Conservation (phyloP, 2,888 invertebrate species). For the Agriotes lineatus region DNA sequence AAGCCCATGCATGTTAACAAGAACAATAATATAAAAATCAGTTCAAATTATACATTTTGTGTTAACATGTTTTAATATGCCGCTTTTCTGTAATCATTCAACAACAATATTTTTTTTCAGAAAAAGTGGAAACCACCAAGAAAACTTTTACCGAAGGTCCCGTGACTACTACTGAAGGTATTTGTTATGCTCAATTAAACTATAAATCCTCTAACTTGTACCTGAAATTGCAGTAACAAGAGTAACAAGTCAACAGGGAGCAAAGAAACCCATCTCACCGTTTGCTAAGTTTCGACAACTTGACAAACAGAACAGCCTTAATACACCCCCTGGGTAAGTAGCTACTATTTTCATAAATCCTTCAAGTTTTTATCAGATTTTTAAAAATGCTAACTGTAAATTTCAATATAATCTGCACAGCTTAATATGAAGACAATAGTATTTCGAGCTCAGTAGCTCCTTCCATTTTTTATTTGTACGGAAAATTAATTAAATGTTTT, state of each 20-base stretch:
- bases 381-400: too few relatives aligned
- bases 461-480: too few relatives aligned
- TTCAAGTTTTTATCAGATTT: too few relatives aligned
- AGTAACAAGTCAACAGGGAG: slow-evolving; percentile 55
- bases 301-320: slow-evolving; percentile 84
- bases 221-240: slow-evolving; percentile 57
- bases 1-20: slow-evolving; percentile 2
- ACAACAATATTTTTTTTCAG: slow-evolving; percentile 56
- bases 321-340: slow-evolving; percentile 82
- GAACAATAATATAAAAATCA: slow-evolving; percentile 1
- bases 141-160: slow-evolving; percentile 59
- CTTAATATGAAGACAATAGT: too few relatives aligned
- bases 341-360: too few relatives aligned
- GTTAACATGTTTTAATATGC: slow-evolving; percentile 5
- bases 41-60: background rate
- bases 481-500: too few relatives aligned
- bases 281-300: slow-evolving; percentile 93
- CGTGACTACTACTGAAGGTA: slow-evolving; percentile 56
- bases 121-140: slow-evolving; percentile 55
- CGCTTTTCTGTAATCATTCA: background rate
- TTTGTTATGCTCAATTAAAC: too few relatives aligned
- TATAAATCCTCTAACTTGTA: too few relatives aligned
- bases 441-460: too few relatives aligned
- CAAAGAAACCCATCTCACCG: slow-evolving; percentile 83
- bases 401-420: too few relatives aligned